These are phyloP conservation scores for Ceratina australensis DNA, from an alignment of 1,140 invertebrate genomes.

Conservation along the genomic window DNA sequence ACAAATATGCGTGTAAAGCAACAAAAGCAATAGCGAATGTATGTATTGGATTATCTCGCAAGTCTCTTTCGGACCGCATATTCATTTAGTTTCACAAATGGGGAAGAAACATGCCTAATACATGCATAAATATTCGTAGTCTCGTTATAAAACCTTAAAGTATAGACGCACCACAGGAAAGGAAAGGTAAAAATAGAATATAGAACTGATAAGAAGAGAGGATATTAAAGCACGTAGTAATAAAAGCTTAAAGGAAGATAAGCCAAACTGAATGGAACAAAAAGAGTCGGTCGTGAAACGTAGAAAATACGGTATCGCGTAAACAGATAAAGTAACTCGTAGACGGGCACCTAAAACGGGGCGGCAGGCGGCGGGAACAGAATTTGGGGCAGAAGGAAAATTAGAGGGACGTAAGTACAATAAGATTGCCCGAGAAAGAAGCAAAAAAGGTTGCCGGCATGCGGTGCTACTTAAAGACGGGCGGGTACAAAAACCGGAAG, in stretches of 20 bases:
- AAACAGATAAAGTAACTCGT: conserved; percentile 13
- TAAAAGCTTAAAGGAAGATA: not conserved
- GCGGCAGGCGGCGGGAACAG: not conserved
- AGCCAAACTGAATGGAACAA: not conserved
- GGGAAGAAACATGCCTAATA: too few relatives aligned
- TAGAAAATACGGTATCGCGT: not conserved
- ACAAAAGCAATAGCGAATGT: too few relatives aligned
- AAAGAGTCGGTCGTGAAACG: not conserved
- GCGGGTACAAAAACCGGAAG: not conserved
- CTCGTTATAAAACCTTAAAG: too few relatives aligned
- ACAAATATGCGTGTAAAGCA: too few relatives aligned
- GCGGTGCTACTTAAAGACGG: conserved; percentile 1
- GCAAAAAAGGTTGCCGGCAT: not conserved
- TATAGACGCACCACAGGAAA: too few relatives aligned
- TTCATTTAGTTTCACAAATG: too few relatives aligned
- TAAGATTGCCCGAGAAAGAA: conserved; percentile 10
- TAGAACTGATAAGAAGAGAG: too few relatives aligned
- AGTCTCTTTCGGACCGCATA: too few relatives aligned
- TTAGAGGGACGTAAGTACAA: conserved; percentile 9
- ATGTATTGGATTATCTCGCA: too few relatives aligned
- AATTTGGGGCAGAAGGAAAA: conserved; percentile 6
- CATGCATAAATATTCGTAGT: too few relatives aligned
- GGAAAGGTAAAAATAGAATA: too few relatives aligned
- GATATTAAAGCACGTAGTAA: too few relatives aligned
- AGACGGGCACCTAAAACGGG: not conserved